A percentile compares a stretch with the other conserved stretches of the same genome.
These are phyloP conservation scores for Oreochromis grahami DNA, from an alignment of 2,797 vertebrate species.

Conservation along the genomic window DNA sequence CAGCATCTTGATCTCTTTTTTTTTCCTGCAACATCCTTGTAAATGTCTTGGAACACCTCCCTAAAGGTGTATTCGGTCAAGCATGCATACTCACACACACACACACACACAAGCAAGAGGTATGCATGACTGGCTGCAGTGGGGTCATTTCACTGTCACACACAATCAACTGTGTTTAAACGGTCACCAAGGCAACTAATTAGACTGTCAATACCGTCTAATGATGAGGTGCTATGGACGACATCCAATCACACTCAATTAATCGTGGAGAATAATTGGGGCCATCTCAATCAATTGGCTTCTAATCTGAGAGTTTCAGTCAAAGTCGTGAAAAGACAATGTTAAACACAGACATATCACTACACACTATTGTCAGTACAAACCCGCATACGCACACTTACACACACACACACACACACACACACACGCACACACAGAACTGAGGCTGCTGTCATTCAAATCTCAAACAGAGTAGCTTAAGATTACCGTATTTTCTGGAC, in stretches of 20 bases:
- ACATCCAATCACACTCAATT: constrained; percentile 64
- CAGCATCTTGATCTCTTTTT: background rate
- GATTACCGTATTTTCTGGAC: no score
- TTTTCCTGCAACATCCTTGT: background rate
- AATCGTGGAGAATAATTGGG: constrained; percentile 66
- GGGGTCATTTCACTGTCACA: constrained; percentile 49
- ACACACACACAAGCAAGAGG: background rate
- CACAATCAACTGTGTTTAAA: constrained; percentile 55
- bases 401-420: background rate
- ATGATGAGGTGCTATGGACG: constrained; percentile 33
- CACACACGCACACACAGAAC: background rate
- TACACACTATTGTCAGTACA: background rate
- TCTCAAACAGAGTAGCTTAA: background rate
- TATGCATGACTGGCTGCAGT: constrained; percentile 1
- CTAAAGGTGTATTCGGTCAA: background rate
- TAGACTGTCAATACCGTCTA: constrained; percentile 58
- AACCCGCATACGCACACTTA: background rate
- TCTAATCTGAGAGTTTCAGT: constrained; percentile 51
- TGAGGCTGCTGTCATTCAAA: background rate
- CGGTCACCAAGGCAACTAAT: constrained; percentile 62
- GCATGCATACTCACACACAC: background rate
- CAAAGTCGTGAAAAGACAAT: constrained; percentile 28
- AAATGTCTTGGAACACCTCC: background rate
- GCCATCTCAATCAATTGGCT: constrained; percentile 67
- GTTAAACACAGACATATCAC: background rate